Conservation (phyloP, 2,888 invertebrate genomes). For the Baronia brevicornis region DNA sequence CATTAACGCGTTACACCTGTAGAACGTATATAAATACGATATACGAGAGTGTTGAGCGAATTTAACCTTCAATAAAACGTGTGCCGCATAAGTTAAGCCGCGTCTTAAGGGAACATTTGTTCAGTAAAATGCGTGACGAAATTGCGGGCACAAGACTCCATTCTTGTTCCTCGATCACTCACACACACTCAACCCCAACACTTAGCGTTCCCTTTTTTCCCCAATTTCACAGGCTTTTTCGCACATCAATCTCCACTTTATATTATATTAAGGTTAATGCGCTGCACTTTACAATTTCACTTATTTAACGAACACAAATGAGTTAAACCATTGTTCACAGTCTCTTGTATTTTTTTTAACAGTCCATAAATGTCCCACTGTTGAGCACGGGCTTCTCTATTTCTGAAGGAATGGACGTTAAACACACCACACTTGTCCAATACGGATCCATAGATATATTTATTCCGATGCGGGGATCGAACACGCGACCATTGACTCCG, state of each 20-base stretch:
- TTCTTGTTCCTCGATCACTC: conserved; percentile 60
- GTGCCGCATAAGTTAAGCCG: conserved; percentile 62
- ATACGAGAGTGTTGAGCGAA: conserved; percentile 36
- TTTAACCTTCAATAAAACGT: conserved; percentile 67
- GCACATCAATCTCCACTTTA: conserved; percentile 68
- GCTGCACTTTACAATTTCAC: conserved; percentile 32
- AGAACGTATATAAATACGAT: conserved; percentile 42
- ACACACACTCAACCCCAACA: conserved; percentile 47
- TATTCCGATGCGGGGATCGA: too few relatives aligned
- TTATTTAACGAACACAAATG: too few relatives aligned
- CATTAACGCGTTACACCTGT: conserved; percentile 43
- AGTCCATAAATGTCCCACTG: too few relatives aligned
- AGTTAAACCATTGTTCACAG: too few relatives aligned
- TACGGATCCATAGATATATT: too few relatives aligned
- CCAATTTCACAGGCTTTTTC: conserved; percentile 70
- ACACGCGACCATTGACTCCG: too few relatives aligned
- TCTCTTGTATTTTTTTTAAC: too few relatives aligned
- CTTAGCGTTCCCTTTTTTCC: conserved; percentile 73
- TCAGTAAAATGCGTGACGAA: conserved; percentile 70
- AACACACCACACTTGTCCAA: too few relatives aligned
- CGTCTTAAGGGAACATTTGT: conserved; percentile 69
- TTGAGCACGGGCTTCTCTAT: too few relatives aligned
- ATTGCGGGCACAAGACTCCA: conserved; percentile 52
- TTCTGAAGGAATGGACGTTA: too few relatives aligned
- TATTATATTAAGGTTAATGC: conserved; percentile 57